Percentiles rank a stretch among this genome's conserved stretches.
phyloP scores from a whole-genome alignment of 1,140 invertebrate genomes.

The Lineus longissimus region DNA sequence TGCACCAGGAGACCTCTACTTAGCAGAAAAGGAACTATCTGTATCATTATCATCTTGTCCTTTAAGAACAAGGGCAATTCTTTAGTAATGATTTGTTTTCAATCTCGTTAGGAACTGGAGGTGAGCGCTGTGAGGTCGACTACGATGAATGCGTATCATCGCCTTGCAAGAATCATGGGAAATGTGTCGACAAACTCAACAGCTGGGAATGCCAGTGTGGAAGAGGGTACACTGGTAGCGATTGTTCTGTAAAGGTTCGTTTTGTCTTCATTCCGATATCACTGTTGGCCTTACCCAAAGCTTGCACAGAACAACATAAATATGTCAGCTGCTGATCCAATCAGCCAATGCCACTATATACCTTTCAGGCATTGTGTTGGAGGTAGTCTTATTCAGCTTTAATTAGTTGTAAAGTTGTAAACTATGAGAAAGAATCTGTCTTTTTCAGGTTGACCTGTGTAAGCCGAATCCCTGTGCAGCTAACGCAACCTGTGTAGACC shows the following conservation, averaged over 20 bases:
- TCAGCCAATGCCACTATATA: background rate
- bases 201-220: background rate
- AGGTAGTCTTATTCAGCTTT: background rate
- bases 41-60: no score
- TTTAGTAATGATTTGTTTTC: no score
- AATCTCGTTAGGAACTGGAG: constrained; percentile 3
- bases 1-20: no score
- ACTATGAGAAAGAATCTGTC: background rate
- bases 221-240: background rate
- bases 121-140: background rate
- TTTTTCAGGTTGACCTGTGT: background rate
- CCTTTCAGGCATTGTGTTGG: background rate
- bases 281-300: background rate
- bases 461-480: constrained; percentile 2
- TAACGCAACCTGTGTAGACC: constrained; percentile 9
- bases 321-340: background rate
- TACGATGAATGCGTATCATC: constrained; percentile 5
- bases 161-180: constrained; percentile 17
- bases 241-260: background rate
- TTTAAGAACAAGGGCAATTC: no score
- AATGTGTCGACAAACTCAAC: constrained; percentile 10
- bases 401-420: background rate
- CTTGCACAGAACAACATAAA: background rate
- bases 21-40: no score
- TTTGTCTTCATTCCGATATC: background rate